Evolutionary conservation across 2,797 vertebrate species (phyloP), one percentile per base, ranked within the genome.

Genomic region (Nyctibius grandis): DNA sequence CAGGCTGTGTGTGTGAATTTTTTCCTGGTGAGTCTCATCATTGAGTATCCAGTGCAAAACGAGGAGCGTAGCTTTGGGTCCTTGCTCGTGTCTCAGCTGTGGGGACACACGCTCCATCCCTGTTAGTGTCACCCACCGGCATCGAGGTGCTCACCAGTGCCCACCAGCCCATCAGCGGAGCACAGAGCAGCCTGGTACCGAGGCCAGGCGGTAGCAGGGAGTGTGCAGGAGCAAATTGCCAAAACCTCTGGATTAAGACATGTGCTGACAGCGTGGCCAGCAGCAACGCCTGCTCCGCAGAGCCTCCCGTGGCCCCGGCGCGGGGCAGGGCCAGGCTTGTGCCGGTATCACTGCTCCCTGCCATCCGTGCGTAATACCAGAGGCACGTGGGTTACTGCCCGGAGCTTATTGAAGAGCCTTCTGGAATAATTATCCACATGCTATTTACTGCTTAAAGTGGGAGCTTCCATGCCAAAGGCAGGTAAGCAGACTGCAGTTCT

Each of bases 301-400:
- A 87, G 85, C 73, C 68, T 83, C 87, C 72, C 0, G 1, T 11
- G 5, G 77, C 80, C 11, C 36, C 6, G 7, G 76, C 89, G 77
- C 15, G 1, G 81, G 93, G 89, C 91, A 96, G 94, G 90, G 84
- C 92, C 57, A 33, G 93, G 93, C 95, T 93, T 92, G 95, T 81
- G 86, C 84, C 9, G 38, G 59, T 85, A 88, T 63, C 67, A 2
- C 29, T 63, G 85, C 94, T 91, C 75, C 64, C 68, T 56, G 60
- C 69, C 54, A 73, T 34, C 90, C 11, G 0, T 18, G 28, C 4
- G 8, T 57, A 91, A 87, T 12, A 21, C 80, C 82, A 65, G 70
- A 70, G 80, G 67, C 91, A 85, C 19, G 6, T 44, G 88, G 56
- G 26, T 33, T 60, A 31, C 88, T 57, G 88, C 94, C 86, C 5